phyloP scores from a whole-genome alignment of 2,888 invertebrate genomes.

The Cheilosia grossa region DNA sequence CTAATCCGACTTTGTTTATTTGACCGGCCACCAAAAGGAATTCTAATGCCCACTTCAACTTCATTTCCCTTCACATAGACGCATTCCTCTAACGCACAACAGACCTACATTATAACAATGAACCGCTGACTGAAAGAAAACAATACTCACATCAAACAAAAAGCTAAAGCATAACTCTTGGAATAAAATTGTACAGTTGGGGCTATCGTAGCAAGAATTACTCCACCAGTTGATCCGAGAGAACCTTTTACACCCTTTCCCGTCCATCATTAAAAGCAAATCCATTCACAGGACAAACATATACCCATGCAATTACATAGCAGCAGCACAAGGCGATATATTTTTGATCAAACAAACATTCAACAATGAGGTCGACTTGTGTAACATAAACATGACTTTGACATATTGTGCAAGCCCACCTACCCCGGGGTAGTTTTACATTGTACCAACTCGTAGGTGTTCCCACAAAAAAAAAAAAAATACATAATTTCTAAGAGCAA shows the following conservation, averaged over 20 bases:
- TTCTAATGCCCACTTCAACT: no score
- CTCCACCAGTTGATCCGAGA: conserved; percentile 22
- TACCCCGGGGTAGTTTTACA: conserved; percentile 1
- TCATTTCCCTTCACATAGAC: no score
- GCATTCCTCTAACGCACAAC: no score
- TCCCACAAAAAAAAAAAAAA: background rate
- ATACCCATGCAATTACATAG: no score
- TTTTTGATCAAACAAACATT: conserved; percentile 40
- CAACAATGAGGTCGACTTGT: conserved; percentile 26
- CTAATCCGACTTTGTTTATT: no score
- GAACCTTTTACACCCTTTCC: conserved; percentile 21
- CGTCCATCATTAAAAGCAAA: conserved; percentile 11
- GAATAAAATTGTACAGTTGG: conserved; percentile 1
- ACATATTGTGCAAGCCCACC: conserved; percentile 13
- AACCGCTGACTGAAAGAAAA: background rate
- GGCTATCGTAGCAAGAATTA: conserved; percentile 1
- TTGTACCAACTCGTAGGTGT: background rate
- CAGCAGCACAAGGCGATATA: conserved; percentile 1
- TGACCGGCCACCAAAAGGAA: no score
- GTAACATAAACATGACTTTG: conserved; percentile 20
- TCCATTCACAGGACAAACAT: conserved; percentile 1
- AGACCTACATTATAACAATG: no score
- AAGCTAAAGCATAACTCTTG: background rate
- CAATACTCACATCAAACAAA: background rate
- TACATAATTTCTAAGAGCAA: conserved; percentile 13